These are phyloP conservation scores for Neodiprion virginianus DNA, from an alignment of 1,140 invertebrate species.

Conservation along the genomic window DNA sequence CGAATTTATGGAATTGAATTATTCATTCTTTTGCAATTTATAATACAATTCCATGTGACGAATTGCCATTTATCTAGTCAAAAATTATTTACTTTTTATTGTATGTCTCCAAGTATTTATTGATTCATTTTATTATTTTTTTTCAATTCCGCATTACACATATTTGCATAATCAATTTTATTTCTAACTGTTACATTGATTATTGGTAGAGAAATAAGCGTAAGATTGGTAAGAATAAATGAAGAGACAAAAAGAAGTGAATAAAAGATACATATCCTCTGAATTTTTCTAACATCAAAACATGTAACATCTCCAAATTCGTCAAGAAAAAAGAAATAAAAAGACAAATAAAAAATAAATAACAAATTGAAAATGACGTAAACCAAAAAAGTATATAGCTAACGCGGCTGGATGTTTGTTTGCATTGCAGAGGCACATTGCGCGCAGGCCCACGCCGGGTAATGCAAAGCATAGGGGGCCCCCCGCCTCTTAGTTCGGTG, in stretches of 20 bases:
- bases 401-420: slow-evolving; percentile 63
- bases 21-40: too few relatives aligned
- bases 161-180: background rate
- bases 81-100: too few relatives aligned
- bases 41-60: too few relatives aligned
- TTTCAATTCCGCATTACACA: background rate
- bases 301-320: slow-evolving; percentile 26
- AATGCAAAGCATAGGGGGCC: slow-evolving; percentile 61
- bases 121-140: background rate
- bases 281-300: slow-evolving; percentile 15
- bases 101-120: too few relatives aligned
- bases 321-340: slow-evolving; percentile 17
- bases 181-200: background rate
- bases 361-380: slow-evolving; percentile 30
- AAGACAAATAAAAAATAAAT: slow-evolving; percentile 31
- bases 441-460: slow-evolving; percentile 62
- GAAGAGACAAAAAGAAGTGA: slow-evolving; percentile 28
- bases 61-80: too few relatives aligned
- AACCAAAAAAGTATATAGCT: slow-evolving; percentile 36
- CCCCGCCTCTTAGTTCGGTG: slow-evolving; percentile 54
- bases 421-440: slow-evolving; percentile 64
- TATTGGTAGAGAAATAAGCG: too few relatives aligned
- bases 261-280: slow-evolving; percentile 17
- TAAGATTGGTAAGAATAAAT: slow-evolving; percentile 25
- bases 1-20: too few relatives aligned